phyloP scores from a whole-genome alignment of 2,797 vertebrate genomes.

The Scyliorhinus canicula region DNA sequence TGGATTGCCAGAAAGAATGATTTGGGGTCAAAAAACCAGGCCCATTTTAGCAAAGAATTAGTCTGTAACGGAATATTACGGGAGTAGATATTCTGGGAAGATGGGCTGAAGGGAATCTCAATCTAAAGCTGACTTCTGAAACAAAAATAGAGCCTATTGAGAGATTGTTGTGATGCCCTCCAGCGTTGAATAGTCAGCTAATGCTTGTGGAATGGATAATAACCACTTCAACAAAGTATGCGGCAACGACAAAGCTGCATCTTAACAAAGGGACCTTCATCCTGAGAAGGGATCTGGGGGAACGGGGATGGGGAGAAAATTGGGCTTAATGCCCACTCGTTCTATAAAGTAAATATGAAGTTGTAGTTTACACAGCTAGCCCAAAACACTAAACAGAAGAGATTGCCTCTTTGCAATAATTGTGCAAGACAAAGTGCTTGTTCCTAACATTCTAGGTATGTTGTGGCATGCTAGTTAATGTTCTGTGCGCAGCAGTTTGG shows the following conservation, averaged over 20 bases:
- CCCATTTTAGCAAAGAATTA: not conserved
- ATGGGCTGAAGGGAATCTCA: not conserved
- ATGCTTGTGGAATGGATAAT: too few species aligned
- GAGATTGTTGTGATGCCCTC: not conserved
- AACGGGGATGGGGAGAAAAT: not conserved
- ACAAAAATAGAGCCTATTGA: not conserved
- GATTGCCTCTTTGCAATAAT: not conserved
- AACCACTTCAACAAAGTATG: not conserved
- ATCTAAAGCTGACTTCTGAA: not conserved
- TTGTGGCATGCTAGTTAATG: constrained; percentile 13
- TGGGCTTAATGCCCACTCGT: too few species aligned
- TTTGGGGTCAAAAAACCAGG: not conserved
- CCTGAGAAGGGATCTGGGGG: not conserved
- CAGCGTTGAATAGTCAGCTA: not conserved
- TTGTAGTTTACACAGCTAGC: not conserved
- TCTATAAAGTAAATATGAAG: not conserved
- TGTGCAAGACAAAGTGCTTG: not conserved
- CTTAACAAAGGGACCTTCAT: not conserved
- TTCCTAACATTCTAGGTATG: not conserved
- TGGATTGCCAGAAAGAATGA: not conserved
- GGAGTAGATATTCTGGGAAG: not conserved
- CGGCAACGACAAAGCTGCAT: not conserved
- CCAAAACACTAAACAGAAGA: not conserved
- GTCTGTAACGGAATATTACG: not conserved
- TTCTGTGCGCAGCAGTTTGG: constrained; percentile 32